Evolutionary conservation across 1,140 invertebrate genomes (phyloP), one percentile per base, ranked within the genome.

Genomic region (Monomorium pharaonis): DNA sequence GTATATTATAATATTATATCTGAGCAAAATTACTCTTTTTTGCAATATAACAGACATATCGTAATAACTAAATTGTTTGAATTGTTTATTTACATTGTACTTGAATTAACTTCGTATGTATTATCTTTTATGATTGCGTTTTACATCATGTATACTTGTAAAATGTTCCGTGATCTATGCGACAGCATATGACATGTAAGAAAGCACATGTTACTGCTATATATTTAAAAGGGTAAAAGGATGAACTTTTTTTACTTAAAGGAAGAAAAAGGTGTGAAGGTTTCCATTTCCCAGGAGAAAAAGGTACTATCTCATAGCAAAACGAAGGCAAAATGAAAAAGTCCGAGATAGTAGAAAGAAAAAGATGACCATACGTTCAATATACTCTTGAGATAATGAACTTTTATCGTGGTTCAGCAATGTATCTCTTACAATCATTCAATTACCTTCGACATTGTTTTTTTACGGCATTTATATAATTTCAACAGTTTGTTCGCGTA

Each of bases 221-320:
- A 81, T 63, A 54, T 16, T 81, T 56, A 58, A 72, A 44, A 49
- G 12, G 49, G 54, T 81, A 72, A 81, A 81, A 56, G 51, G 12
- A 72, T 72, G 49, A 44, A 56, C 24, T 72, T 67, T 67, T 80
- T 80, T 80, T 14, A 51, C 12, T 72, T 33, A 24, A 58, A 58
- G 33, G 12, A 30, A 47, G 33, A 74, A 83, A 62, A n/a, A 42
- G 21, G 21, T 56, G 33, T 24, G 9, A 58, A 83, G 67, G 42
- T 24, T 51, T 30, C 37, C 18, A 54, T 81, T 69, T 37, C 24
- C 3, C 24, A 14, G 3, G 21, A 51, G 49, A 18, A 58, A 69
- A 80, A 70, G 24, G 6, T 44, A 30, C 24, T 44, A 58, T 72
- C 16, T 56, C 18, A n/a, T 21, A 16, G 12, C 33, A 37, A 58